phyloP scores from a whole-genome alignment of 2,797 vertebrate species.

The Brachyalestes nurse region DNA sequence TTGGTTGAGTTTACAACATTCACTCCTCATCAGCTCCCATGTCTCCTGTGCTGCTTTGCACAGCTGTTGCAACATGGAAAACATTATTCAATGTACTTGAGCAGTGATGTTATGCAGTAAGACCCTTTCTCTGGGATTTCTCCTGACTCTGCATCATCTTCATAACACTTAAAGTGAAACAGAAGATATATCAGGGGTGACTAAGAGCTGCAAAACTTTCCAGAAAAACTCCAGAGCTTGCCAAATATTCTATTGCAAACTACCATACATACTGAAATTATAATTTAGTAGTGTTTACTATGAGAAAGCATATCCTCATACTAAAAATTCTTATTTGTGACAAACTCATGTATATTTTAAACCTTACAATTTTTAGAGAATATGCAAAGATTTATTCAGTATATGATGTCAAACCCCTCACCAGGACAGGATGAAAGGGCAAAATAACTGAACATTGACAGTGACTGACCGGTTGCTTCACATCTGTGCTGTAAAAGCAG shows the following conservation, averaged over 20 bases:
- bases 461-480: no score
- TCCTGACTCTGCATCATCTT: slow-evolving; percentile 49
- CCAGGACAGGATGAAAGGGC: no score
- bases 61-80: slow-evolving; percentile 30
- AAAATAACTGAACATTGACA: no score
- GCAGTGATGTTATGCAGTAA: slow-evolving; percentile 41
- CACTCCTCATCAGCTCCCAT: slow-evolving; percentile 17
- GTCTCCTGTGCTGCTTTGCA: slow-evolving; percentile 14
- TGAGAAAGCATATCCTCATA: background rate
- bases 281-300: background rate
- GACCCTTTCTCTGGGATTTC: slow-evolving; percentile 36
- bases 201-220: slow-evolving; percentile 46
- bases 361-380: background rate
- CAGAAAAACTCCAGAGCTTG: slow-evolving; percentile 20
- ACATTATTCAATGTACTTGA: slow-evolving; percentile 17
- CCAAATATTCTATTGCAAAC: background rate
- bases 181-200: slow-evolving; percentile 51
- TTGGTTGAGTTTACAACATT: slow-evolving; percentile 38
- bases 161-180: slow-evolving; percentile 42
- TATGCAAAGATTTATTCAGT: no score
- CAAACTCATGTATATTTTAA: background rate
- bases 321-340: no score
- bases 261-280: background rate
- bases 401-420: no score
- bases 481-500: no score